Percentiles rank a stretch among this genome's conserved stretches.
These are phyloP conservation scores for Stenoptilia bipunctidactyla DNA, from an alignment of 2,888 invertebrate species.

Conservation along the genomic window DNA sequence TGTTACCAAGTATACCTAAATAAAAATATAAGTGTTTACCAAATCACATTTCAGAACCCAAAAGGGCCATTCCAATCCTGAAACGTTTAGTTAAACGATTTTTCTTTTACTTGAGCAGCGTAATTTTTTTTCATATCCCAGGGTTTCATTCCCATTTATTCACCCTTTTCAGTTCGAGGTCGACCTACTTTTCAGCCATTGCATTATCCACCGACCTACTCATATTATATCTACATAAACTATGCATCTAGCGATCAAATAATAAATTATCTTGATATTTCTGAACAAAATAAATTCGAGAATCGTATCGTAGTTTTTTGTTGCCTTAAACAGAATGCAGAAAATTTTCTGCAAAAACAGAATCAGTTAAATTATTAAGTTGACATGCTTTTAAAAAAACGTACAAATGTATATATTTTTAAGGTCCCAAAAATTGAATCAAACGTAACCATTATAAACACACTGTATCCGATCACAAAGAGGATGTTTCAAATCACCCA, in stretches of 20 bases:
- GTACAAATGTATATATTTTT: too few species aligned
- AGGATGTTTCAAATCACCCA: neutral
- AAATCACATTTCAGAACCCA: too few species aligned
- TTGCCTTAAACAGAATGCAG: too few species aligned
- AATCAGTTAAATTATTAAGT: too few species aligned
- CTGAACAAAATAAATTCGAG: neutral
- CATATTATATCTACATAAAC: neutral
- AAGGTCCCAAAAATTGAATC: too few species aligned
- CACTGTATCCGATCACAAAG: neutral
- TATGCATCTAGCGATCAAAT: neutral
- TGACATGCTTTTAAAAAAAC: too few species aligned
- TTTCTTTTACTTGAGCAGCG: neutral
- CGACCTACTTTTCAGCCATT: slow-evolving; percentile 37
- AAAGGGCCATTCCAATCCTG: neutral
- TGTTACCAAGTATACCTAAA: too few species aligned
- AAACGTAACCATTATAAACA: too few species aligned
- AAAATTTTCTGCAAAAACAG: too few species aligned
- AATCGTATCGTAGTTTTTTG: neutral
- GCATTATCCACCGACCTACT: slow-evolving; percentile 21
- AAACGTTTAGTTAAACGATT: neutral
- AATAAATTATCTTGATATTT: neutral
- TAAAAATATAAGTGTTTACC: too few species aligned
- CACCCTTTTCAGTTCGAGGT: slow-evolving; percentile 27
- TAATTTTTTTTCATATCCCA: slow-evolving; percentile 23
- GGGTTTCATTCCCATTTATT: slow-evolving; percentile 31